Base-by-base conservation (phyloP, 2,797 vertebrate genomes). In the Spinus olivaceus region DNA sequence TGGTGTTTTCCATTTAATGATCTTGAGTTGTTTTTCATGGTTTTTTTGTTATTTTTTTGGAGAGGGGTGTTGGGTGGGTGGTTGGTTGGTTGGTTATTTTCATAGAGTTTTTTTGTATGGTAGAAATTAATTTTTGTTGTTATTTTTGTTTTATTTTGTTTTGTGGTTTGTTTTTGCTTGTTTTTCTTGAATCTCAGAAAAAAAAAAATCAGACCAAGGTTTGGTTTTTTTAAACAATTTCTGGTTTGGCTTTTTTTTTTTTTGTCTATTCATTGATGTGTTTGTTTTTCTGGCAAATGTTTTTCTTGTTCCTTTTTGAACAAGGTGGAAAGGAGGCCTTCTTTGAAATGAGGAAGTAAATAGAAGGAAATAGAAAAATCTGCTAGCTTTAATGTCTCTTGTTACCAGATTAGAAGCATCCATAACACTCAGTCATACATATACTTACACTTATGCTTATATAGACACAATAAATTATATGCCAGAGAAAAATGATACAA, bases 31-130 rank as follows among this genome's bases (percentile, higher is more conserved):
- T 20, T 65, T 53, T 39, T 39, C n/a, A 9, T 28, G 24, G 2
- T 2, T 25, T 57, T 57, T 57, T 57, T 56, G 23, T 7, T 42
- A 21, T 50, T 44, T 32, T 6, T 59, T 57, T 33, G 14, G 8
- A 3, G 3, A 5, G 1, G 1, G 12, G 1, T 20, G 6, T 41
- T 49, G 8, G 5, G 5, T 44, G 12, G 20, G 8, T 37, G 4
- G 7, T 46, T 47, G 12, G 5, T 44, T 25, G 21, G 21, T 56
- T 39, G 16, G 6, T 64, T 64, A 17, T n/a, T 35, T 51, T 50
- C 27, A 12, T 42, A 7, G 8, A 9, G 1, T 4, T 33, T 56
- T 23, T n/a, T 33, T 12, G 3, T 21, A 41, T 27, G 24, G 3
- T 54, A 19, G 7, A 37, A 37, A 35, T 27, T 57, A 56, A 6